Conservation (phyloP, 2,888 invertebrate genomes). For the Pteria penguin region DNA sequence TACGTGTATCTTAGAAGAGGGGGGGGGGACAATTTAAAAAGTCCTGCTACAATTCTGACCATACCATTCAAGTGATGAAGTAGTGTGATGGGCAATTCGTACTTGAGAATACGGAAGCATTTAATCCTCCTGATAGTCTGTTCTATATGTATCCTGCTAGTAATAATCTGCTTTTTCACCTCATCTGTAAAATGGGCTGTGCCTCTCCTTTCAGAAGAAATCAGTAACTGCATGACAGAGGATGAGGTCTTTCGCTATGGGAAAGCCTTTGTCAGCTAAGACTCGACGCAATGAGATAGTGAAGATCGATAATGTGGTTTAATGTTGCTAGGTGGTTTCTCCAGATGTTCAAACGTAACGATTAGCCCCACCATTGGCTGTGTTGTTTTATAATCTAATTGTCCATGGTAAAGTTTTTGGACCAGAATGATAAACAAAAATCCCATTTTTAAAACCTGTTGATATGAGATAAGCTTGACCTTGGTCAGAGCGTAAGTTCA, state of each 20-base stretch:
- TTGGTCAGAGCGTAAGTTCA: no score
- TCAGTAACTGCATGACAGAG: conserved; percentile 5
- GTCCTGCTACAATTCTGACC: not conserved
- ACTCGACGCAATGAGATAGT: conserved; percentile 26
- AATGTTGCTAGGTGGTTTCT: no score
- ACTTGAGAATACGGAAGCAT: not conserved
- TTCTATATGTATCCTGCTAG: not conserved
- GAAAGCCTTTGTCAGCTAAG: conserved; percentile 40
- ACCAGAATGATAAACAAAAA: no score
- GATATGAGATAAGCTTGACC: no score
- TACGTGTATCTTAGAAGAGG: not conserved
- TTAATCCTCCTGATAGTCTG: not conserved
- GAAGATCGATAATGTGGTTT: no score
- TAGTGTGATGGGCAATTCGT: not conserved
- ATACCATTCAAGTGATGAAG: not conserved
- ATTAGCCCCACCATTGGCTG: no score
- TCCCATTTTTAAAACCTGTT: no score
- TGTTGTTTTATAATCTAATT: no score
- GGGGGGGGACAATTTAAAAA: not conserved
- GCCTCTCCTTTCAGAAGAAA: conserved; percentile 14
- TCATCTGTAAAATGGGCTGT: conserved; percentile 1
- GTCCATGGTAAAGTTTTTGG: no score
- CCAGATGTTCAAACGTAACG: no score
- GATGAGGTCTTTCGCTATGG: conserved; percentile 19
- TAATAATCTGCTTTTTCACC: not conserved